Base-by-base conservation (phyloP, 2,888 invertebrate genomes). In the Lypha dubia region DNA sequence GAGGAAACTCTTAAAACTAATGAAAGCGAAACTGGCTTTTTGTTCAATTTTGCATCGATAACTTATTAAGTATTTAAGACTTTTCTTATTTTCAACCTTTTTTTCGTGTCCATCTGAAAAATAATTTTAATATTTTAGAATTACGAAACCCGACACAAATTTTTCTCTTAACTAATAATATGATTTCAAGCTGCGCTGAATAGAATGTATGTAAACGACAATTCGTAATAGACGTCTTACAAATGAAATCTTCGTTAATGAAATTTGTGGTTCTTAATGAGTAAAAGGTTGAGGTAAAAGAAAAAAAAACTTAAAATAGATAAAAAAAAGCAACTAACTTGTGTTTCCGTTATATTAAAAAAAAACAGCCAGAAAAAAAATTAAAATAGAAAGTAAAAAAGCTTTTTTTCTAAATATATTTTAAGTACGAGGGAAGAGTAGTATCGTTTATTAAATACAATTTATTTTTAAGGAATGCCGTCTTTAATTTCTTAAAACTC, bases 261-360 rank as follows among this genome's bases (percentile, higher is more conserved):
- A 79, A 70, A 77, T 79, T 74, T 74, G 73, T 49, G 79, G 76
- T 74, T 74, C 62, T 49, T 71, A 53, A 24, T 44, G 35, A 74
- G 56, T 20, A 71, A 74, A 77, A 60, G 28, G 22, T 53, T 60
- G 11, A 20, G 28, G 22, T 53, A 58, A 15, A 20, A 22, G 32
- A 17, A 11, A 68, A 62, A 3, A 7, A 28, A 13, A 41, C 9
- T 38, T 8, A 49, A 32, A 41, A 38, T 15, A 13, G 6, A 44
- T 2, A 3, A 20, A n/a, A 44, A 20, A 56, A 56, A 53, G n/a
- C n/a, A n/a, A 11, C n/a, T 11, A 32, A 8, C 35, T 46, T 20
- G 32, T 58, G 56, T 62, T 44, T 7, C 13, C 58, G 28, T 32
- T 2, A 22, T 65, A n/a, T 44, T 6, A 13, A 8, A 49, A 24